Conservation (phyloP, 1,140 invertebrate genomes). For the Sinonovacula constricta region DNA sequence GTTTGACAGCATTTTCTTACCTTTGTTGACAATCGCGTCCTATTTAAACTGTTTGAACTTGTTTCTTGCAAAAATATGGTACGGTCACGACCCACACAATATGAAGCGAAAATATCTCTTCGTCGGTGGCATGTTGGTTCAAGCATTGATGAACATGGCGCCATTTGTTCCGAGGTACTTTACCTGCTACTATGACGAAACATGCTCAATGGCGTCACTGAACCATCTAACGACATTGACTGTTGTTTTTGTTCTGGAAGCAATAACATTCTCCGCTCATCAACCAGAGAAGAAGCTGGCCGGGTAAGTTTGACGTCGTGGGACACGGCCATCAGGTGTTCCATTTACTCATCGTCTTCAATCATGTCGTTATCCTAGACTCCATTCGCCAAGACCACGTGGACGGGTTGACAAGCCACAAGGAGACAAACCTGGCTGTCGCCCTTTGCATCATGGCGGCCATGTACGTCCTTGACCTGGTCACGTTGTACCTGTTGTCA, state of each 20-base stretch:
- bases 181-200: constrained; percentile 48
- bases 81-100: constrained; percentile 56
- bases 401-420: constrained; percentile 39
- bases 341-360: constrained; percentile 76
- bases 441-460: constrained; percentile 10
- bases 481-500: constrained; percentile 13
- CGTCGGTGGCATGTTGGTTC: constrained; percentile 52
- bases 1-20: constrained; percentile 54
- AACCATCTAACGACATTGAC: constrained; percentile 58
- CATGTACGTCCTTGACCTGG: constrained; percentile 7
- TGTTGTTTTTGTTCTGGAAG: constrained; percentile 57
- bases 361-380: constrained; percentile 73
- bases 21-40: constrained; percentile 58
- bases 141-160: constrained; percentile 52
- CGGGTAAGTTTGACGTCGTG: constrained; percentile 78
- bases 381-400: constrained; percentile 61
- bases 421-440: constrained; percentile 33
- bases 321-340: constrained; percentile 80
- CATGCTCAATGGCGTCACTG: constrained; percentile 56
- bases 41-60: constrained; percentile 60
- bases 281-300: constrained; percentile 77
- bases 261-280: constrained; percentile 77
- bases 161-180: constrained; percentile 61
- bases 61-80: constrained; percentile 61
- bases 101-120: constrained; percentile 62